Evolutionary conservation across 1,140 invertebrate genomes (phyloP).

Genomic region (Aphelenchoides besseyi): DNA sequence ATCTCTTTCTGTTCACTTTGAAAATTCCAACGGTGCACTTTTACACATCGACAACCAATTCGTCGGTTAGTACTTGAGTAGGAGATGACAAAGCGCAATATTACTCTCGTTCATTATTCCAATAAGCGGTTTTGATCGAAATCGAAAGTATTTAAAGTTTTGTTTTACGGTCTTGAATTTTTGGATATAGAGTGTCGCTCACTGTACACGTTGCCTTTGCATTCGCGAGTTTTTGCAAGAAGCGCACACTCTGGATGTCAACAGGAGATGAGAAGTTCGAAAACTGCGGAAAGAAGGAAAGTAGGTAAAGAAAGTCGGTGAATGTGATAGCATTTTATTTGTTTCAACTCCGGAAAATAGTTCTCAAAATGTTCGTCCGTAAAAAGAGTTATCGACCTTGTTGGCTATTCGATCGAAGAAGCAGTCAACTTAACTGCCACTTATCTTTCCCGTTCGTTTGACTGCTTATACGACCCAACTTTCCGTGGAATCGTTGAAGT

Average conservation of each 20-base stretch:
- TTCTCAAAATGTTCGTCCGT: not conserved
- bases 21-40: no score
- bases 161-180: no score
- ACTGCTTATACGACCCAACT: not conserved
- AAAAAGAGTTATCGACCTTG: not conserved
- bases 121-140: no score
- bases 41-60: no score
- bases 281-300: not conserved
- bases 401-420: not conserved
- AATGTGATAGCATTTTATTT: not conserved
- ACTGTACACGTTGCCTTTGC: no score
- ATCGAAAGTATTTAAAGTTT: no score
- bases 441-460: constrained; percentile 1
- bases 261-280: not conserved
- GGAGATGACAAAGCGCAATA: no score
- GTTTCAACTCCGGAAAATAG: not conserved
- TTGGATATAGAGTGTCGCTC: no score
- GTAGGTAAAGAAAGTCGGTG: not conserved
- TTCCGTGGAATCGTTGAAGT: not conserved
- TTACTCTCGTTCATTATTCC: no score
- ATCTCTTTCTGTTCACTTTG: no score
- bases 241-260: not conserved
- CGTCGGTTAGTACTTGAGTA: no score
- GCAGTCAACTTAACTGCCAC: not conserved
- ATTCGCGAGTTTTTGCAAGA: not conserved